These are phyloP conservation scores for Crotophaga sulcirostris DNA, from an alignment of 2,113 vertebrate genomes.

Conservation along the genomic window DNA sequence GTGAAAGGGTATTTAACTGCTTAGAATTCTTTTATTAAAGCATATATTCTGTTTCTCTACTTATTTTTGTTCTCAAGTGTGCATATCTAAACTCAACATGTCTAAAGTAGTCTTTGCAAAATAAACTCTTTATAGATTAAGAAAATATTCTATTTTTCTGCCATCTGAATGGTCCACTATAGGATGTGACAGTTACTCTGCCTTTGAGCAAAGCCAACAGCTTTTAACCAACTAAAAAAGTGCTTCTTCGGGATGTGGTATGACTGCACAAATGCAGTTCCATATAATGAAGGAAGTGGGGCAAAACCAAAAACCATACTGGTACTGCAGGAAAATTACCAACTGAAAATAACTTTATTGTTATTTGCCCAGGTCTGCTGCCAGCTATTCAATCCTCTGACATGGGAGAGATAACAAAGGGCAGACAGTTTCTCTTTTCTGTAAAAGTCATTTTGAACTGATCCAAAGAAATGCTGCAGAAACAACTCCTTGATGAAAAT, in stretches of 20 bases:
- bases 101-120: background rate
- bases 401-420: background rate
- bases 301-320: background rate
- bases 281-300: background rate
- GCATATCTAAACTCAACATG: background rate
- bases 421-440: background rate
- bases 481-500: too few relatives aligned
- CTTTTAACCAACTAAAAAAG: background rate
- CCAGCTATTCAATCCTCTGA: background rate
- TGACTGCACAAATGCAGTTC: background rate
- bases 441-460: background rate
- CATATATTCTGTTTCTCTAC: background rate
- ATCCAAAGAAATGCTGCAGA: rapidly evolving
- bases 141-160: background rate
- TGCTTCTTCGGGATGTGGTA: background rate
- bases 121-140: background rate
- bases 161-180: background rate
- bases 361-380: background rate
- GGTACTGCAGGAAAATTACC: background rate
- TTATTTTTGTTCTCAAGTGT: background rate
- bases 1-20: background rate
- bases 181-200: background rate
- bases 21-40: background rate
- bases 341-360: background rate
- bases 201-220: background rate